Percentiles rank a stretch among this genome's conserved stretches.
phyloP scores from a whole-genome alignment of 2,888 invertebrate genomes.

The Endomychus coccineus region DNA sequence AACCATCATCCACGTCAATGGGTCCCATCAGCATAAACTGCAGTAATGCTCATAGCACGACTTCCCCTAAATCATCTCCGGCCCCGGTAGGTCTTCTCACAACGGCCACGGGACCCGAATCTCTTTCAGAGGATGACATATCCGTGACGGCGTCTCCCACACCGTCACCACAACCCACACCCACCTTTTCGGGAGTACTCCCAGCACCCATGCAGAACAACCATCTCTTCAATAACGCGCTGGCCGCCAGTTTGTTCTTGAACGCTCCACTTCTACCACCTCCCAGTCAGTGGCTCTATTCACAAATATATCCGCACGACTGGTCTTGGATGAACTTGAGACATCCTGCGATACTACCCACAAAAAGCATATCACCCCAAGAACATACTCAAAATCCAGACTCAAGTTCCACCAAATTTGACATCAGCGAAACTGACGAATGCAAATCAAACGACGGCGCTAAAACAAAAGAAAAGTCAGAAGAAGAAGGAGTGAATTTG shows the following conservation, averaged over 20 bases:
- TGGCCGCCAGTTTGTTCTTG: conserved; percentile 65
- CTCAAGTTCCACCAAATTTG: conserved; percentile 31
- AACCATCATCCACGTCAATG: conserved; percentile 39
- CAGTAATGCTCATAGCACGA: conserved; percentile 60
- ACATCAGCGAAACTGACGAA: conserved; percentile 30
- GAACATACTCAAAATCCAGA: conserved; percentile 31
- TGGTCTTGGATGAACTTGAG: conserved; percentile 58
- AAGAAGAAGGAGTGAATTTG: conserved; percentile 37
- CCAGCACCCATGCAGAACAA: conserved; percentile 39
- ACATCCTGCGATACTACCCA: conserved; percentile 29
- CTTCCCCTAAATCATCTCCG: conserved; percentile 60
- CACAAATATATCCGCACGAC: conserved; percentile 66
- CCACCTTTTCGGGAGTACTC: conserved; percentile 37
- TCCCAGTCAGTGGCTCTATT: conserved; percentile 71
- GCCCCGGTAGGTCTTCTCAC: conserved; percentile 41
- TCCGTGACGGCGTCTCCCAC: conserved; percentile 58
- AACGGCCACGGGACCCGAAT: conserved; percentile 44
- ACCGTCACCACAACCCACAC: conserved; percentile 49
- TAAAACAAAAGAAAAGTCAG: conserved; percentile 14
- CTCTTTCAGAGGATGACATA: conserved; percentile 55
- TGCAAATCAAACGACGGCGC: conserved; percentile 15
- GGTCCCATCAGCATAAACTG: conserved; percentile 45
- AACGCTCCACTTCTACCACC: conserved; percentile 69
- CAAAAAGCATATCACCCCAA: conserved; percentile 21
- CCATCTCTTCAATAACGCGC: conserved; percentile 49